Evolutionary conservation across 1,140 invertebrate species (phyloP).

Genomic region (Macrostomum lignano): DNA sequence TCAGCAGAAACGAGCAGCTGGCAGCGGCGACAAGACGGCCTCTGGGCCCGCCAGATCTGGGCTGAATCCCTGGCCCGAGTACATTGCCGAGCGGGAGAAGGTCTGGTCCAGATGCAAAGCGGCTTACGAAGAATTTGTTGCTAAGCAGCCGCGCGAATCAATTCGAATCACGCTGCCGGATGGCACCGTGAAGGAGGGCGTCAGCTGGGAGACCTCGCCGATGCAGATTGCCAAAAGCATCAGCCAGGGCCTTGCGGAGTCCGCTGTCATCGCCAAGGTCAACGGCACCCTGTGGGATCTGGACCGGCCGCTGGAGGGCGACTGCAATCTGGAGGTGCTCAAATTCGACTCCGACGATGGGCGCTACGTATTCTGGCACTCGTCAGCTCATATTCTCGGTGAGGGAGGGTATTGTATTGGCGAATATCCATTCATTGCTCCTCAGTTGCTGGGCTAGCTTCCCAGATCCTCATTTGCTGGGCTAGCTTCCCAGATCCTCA

Average conservation of each 20-base stretch:
- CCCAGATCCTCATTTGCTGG: too few relatives aligned
- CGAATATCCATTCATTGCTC: too few relatives aligned
- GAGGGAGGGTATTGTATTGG: too few relatives aligned
- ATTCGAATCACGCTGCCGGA: slow-evolving; percentile 38
- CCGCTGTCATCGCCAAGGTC: slow-evolving; percentile 70
- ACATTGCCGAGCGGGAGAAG: neutral
- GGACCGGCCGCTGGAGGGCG: slow-evolving; percentile 61
- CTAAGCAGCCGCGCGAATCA: slow-evolving; percentile 37
- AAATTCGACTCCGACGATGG: slow-evolving; percentile 78
- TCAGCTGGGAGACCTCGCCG: slow-evolving; percentile 70
- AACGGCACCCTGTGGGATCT: slow-evolving; percentile 81
- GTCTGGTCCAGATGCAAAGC: slow-evolving; percentile 11
- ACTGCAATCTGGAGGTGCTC: slow-evolving; percentile 49
- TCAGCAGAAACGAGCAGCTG: too few relatives aligned
- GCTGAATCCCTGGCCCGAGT: too few relatives aligned
- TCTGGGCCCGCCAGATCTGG: too few relatives aligned
- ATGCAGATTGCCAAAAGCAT: slow-evolving; percentile 70
- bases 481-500: too few relatives aligned
- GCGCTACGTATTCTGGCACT: slow-evolving; percentile 92
- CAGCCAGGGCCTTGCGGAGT: slow-evolving; percentile 71
- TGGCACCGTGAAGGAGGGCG: slow-evolving; percentile 37
- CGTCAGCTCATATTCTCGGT: slow-evolving; percentile 80
- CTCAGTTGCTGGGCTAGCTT: too few relatives aligned
- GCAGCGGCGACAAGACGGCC: too few relatives aligned
- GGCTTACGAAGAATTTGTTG: slow-evolving; percentile 43